These are phyloP conservation scores for Sphaeramia orbicularis DNA, from an alignment of 2,797 vertebrate species.

Conservation along the genomic window DNA sequence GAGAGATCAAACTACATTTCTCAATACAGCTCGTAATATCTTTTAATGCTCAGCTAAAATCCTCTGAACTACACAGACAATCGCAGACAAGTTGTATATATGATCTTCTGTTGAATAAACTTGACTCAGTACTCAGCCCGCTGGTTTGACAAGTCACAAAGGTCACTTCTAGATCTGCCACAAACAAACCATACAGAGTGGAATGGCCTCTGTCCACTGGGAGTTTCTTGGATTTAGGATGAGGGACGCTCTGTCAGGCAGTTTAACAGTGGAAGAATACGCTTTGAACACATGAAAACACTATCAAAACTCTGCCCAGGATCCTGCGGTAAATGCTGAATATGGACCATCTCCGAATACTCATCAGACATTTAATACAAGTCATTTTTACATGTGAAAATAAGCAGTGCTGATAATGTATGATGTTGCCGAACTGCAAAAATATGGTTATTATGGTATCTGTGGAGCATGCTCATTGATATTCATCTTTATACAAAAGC, in stretches of 20 bases:
- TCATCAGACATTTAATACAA: slow-evolving; percentile 40
- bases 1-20: slow-evolving; percentile 1
- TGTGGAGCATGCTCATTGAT: slow-evolving; percentile 29
- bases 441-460: slow-evolving; percentile 33
- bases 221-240: not conserved
- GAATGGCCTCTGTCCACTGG: not conserved
- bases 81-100: not conserved
- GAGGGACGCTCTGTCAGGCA: slow-evolving; percentile 7
- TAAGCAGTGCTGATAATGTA: slow-evolving; percentile 44
- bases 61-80: slow-evolving; percentile 12
- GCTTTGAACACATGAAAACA: slow-evolving; percentile 13
- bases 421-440: slow-evolving; percentile 28
- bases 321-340: slow-evolving; percentile 22
- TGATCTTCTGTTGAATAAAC: too few species aligned
- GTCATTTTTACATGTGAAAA: slow-evolving; percentile 48
- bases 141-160: slow-evolving; percentile 8
- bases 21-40: slow-evolving; percentile 1
- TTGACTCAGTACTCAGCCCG: not conserved
- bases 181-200: not conserved
- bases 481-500: slow-evolving; percentile 45
- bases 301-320: not conserved
- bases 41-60: slow-evolving; percentile 4
- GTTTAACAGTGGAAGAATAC: slow-evolving; percentile 15
- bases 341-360: slow-evolving; percentile 40
- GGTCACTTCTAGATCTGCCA: slow-evolving; percentile 18